Conservation (phyloP, 1,140 invertebrate species). For the Whitmania pigra region DNA sequence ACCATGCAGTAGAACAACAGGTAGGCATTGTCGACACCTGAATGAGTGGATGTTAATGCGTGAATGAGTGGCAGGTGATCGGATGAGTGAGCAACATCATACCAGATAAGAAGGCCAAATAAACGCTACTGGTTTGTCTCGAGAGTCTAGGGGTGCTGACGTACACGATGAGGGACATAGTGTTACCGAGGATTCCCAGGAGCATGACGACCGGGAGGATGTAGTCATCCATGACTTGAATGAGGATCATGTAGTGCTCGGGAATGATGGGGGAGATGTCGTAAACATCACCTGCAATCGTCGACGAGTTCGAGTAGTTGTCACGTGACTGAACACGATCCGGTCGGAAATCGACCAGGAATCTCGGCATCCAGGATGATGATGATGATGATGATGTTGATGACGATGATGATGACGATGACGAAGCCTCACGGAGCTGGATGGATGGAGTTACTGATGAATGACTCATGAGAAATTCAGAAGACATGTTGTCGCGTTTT, state of each 20-base stretch:
- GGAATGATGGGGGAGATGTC: constrained; percentile 8
- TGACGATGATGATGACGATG: background rate
- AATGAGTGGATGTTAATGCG: constrained; percentile 49
- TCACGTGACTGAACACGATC: no score
- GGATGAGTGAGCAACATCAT: constrained; percentile 44
- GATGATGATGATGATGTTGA: background rate
- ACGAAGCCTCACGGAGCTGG: no score
- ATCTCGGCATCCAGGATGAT: constrained; percentile 6
- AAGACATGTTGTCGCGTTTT: no score
- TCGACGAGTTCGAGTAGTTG: no score
- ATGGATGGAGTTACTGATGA: no score
- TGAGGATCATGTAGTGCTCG: constrained; percentile 22
- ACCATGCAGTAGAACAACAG: constrained; percentile 51
- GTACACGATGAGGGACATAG: constrained; percentile 24
- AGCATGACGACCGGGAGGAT: constrained; percentile 23
- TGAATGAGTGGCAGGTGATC: constrained; percentile 54
- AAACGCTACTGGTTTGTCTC: constrained; percentile 54
- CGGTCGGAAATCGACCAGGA: no score
- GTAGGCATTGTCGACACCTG: constrained; percentile 60
- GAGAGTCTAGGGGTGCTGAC: constrained; percentile 40
- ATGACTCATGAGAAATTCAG: no score
- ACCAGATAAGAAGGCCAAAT: constrained; percentile 56
- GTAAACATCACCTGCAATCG: no score
- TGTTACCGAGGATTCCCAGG: constrained; percentile 24
- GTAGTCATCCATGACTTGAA: constrained; percentile 18